Evolutionary conservation across 2,888 invertebrate genomes (phyloP), one percentile per base, ranked within the genome.

Genomic region (Xanthostigma xanthostigma): DNA sequence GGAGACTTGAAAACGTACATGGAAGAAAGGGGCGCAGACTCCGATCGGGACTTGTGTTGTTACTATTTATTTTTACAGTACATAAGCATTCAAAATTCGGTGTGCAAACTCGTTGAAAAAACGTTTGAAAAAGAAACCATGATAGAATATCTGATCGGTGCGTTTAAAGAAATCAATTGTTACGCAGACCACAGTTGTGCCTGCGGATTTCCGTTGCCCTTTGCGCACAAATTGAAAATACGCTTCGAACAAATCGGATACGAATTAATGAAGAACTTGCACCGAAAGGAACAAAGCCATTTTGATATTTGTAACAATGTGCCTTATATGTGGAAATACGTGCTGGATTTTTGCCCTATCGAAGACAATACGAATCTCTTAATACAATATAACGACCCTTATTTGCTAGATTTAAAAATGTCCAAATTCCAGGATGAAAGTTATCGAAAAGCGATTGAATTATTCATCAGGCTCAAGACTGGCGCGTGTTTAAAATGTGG

Each of bases 401-500:
- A 62, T 42, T 59, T 79, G 35, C 60, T 81, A 13, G 72, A 76
- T 56, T 68, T 68, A 2, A 70, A 76, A 55, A 58, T 76, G 14
- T 70, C 70, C 1, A 68, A 70, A 49, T 71, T 81, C 46, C 74
- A 76, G 0, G 63, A 73, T 43, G 73, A 77, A 43, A 71, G 70
- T 1, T 82, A 81, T 80, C 73, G 75, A 45, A 64, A 72, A 47
- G 65, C 75, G 0, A 62, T 76, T 2, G 67, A 72, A 49, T 62
- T 74, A n/a, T 70, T 76, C 37, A 70, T 74, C 0, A 75, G 72
- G 11, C 63, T 79, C 46, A 73, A 74, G 53, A 69, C 69, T 0
- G 74, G 74, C 44, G 66, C 67, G 27, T 84, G 83, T 61, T 61
- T 81, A 40, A 77, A 77, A 61, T 84, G 83, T 57, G 73, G 72